Conservation (phyloP, 2,888 invertebrate genomes). For the Amaurobius ferox region DNA sequence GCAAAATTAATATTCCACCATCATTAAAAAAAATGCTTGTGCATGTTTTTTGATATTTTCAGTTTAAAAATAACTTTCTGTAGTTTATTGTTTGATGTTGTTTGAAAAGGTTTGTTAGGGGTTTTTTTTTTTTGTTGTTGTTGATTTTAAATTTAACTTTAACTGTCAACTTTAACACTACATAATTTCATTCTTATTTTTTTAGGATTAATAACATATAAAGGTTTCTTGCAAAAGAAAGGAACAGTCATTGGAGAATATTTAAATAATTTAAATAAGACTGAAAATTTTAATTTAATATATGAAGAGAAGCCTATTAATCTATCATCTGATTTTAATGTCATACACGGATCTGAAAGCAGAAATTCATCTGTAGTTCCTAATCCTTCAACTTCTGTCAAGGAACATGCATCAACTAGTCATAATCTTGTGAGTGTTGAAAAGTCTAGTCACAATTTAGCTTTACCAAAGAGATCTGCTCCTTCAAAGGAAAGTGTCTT, state of each 20-base stretch:
- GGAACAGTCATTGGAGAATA: conserved; percentile 20
- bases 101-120: no score
- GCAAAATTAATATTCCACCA: no score
- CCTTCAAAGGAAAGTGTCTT: neutral
- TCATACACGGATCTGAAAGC: no score
- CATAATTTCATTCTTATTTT: neutral
- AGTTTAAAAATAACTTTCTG: no score
- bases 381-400: neutral
- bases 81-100: no score
- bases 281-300: conserved; percentile 1
- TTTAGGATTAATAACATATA: conserved; percentile 26
- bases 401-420: neutral
- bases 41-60: no score
- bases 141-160: no score
- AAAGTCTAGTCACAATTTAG: neutral
- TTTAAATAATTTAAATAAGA: neutral
- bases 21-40: no score
- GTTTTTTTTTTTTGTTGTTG: no score
- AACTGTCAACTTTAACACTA: no score
- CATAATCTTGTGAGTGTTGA: neutral
- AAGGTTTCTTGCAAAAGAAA: conserved; percentile 46
- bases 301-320: neutral
- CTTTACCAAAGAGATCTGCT: neutral
- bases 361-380: neutral
- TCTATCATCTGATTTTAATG: neutral